A percentile compares a stretch with the other conserved stretches of the same genome.
These are phyloP conservation scores for Aplysina aerophoba DNA, from an alignment of 37 sponge, comb jelly and placozoan species.

Conservation along the genomic window DNA sequence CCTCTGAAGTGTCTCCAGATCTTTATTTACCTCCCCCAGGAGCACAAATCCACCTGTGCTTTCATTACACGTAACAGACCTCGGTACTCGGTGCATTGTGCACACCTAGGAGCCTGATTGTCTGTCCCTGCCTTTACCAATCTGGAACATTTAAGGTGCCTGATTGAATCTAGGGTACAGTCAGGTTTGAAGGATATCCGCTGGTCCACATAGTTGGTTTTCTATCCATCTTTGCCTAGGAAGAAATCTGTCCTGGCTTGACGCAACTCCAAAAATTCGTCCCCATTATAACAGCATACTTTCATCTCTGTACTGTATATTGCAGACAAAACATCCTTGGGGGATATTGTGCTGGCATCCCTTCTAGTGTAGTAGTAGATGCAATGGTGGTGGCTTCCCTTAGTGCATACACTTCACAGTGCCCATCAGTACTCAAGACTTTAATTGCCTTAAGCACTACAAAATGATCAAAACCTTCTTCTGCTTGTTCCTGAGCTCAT, in stretches of 20 bases:
- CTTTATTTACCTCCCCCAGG: background rate
- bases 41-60: background rate
- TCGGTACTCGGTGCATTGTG: background rate
- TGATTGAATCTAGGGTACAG: background rate
- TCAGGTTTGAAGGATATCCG: background rate
- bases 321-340: background rate
- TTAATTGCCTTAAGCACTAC: background rate
- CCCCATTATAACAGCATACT: background rate
- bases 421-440: background rate
- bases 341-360: background rate
- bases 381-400: background rate
- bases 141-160: background rate
- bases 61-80: background rate
- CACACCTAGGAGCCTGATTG: background rate
- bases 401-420: background rate
- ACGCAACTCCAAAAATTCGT: slow-evolving; percentile 1
- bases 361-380: background rate
- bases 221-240: background rate
- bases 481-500: background rate
- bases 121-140: background rate
- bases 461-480: slow-evolving; percentile 4
- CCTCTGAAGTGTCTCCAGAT: background rate
- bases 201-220: background rate
- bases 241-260: slow-evolving; percentile 8
- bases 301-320: background rate